These are phyloP conservation scores for Capitella teleta DNA, from an alignment of 1,140 invertebrate genomes.

Conservation along the genomic window DNA sequence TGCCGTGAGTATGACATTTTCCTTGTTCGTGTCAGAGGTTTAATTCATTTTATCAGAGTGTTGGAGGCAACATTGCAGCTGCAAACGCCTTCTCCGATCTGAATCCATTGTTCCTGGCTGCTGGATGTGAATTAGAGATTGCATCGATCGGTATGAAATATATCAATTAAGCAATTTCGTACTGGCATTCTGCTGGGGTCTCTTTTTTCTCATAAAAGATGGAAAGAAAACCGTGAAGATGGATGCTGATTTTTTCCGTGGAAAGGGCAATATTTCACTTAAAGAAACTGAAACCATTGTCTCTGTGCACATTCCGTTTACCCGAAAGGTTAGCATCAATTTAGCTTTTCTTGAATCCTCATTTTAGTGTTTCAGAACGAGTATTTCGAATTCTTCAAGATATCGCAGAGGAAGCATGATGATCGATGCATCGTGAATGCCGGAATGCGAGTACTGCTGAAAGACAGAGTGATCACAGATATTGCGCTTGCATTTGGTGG, in stretches of 20 bases:
- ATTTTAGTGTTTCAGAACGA: conserved; percentile 51
- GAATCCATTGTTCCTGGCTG: conserved; percentile 81
- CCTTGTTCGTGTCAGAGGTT: too few species aligned
- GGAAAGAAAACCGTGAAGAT: conserved; percentile 55
- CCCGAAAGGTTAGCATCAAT: conserved; percentile 43
- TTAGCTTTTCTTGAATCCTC: too few species aligned
- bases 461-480: conserved; percentile 48
- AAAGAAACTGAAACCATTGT: conserved; percentile 65
- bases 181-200: too few species aligned
- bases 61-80: conserved; percentile 88
- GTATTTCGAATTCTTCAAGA: conserved; percentile 72
- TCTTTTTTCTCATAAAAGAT: conserved; percentile 18
- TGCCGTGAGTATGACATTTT: conserved; percentile 53
- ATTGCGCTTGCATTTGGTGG: conserved; percentile 71
- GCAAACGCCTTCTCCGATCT: conserved; percentile 92
- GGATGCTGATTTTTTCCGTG: conserved; percentile 76
- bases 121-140: too few species aligned
- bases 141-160: too few species aligned
- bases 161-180: too few species aligned
- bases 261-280: conserved; percentile 70
- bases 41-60: conserved; percentile 47
- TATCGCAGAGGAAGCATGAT: conserved; percentile 79
- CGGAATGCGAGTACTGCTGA: conserved; percentile 34
- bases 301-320: conserved; percentile 59
- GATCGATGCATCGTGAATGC: conserved; percentile 92